These are phyloP conservation scores for Apodemus agrarius DNA, from an alignment of 2,797 vertebrate species.

Conservation along the genomic window DNA sequence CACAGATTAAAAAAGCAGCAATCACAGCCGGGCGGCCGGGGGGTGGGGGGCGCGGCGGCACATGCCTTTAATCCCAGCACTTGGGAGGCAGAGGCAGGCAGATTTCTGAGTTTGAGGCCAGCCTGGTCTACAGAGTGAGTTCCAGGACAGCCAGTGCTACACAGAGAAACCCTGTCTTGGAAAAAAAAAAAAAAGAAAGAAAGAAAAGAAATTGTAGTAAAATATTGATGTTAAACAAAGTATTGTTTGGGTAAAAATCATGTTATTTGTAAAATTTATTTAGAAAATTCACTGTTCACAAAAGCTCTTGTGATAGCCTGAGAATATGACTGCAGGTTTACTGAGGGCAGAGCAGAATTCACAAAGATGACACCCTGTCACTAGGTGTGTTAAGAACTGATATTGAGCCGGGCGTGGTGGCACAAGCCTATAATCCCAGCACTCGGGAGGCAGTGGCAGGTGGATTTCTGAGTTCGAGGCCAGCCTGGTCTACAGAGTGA, in stretches of 20 bases:
- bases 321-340: too few relatives aligned
- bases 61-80: background rate
- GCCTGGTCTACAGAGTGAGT: background rate
- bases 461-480: background rate
- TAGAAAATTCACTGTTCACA: too few relatives aligned
- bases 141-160: background rate
- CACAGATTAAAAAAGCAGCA: background rate
- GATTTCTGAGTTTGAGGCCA: background rate
- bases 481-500: background rate
- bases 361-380: too few relatives aligned
- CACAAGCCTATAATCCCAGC: background rate
- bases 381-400: too few relatives aligned
- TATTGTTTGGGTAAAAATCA: too few relatives aligned
- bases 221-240: too few relatives aligned
- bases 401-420: too few relatives aligned
- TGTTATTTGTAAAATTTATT: too few relatives aligned
- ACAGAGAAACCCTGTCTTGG: background rate
- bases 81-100: background rate
- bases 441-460: background rate
- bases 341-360: too few relatives aligned
- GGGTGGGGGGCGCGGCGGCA: too few relatives aligned
- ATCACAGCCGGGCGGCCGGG: accelerated
- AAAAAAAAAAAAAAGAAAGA: background rate
- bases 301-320: too few relatives aligned
- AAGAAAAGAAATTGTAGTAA: too few relatives aligned